These are phyloP conservation scores for Acromyrmex heyeri DNA, from an alignment of 1,140 invertebrate genomes.

Conservation along the genomic window DNA sequence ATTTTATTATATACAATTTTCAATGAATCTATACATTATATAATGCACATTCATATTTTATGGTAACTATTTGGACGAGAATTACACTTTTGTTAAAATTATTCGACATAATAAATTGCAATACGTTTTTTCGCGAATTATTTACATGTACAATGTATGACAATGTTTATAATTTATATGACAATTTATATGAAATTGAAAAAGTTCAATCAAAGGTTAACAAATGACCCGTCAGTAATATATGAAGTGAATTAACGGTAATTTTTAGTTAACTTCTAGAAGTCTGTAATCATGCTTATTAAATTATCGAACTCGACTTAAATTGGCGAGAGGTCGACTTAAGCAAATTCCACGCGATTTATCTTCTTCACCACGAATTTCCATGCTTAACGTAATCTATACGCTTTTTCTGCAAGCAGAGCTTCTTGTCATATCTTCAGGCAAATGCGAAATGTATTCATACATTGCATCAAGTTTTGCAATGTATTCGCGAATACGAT, in stretches of 20 bases:
- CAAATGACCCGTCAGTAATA: slow-evolving; percentile 14
- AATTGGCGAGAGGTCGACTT: background rate
- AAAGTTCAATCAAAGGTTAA: background rate
- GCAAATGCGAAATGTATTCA: slow-evolving; percentile 12
- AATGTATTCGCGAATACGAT: slow-evolving; percentile 21
- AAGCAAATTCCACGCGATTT: background rate
- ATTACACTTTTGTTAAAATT: background rate
- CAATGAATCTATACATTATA: background rate
- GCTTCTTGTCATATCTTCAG: background rate
- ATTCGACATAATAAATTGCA: background rate
- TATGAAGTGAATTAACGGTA: background rate
- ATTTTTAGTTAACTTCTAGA: background rate
- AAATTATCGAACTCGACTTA: background rate
- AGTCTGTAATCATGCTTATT: background rate
- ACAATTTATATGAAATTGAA: background rate
- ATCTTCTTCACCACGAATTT: slow-evolving; percentile 7
- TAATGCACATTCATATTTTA: background rate
- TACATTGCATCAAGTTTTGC: slow-evolving; percentile 12
- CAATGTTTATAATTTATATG: background rate
- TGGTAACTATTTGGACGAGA: background rate
- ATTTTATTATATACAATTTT: background rate
- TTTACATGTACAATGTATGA: slow-evolving; percentile 3
- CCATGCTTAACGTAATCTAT: slow-evolving; percentile 14
- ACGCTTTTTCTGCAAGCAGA: background rate
- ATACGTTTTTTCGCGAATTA: background rate